Percentiles rank a stretch among this genome's conserved stretches.
Conservation (phyloP, 2,797 vertebrate genomes). For the Enteromius treurensis region DNA sequence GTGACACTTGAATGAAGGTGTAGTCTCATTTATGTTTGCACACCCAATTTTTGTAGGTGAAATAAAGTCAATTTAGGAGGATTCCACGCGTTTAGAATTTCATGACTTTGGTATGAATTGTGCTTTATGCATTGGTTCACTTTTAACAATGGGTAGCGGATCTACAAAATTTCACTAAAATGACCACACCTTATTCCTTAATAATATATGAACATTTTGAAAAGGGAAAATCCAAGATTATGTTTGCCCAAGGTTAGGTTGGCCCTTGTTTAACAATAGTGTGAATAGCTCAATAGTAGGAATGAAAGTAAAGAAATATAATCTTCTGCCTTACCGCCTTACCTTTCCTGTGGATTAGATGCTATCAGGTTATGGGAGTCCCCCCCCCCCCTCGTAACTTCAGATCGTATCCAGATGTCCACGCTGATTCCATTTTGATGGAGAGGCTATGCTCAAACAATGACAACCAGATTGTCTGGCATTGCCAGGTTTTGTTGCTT, state of each 20-base stretch:
- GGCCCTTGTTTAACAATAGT: not conserved
- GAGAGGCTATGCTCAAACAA: constrained; percentile 43
- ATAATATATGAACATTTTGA: constrained; percentile 1
- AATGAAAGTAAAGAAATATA: constrained; percentile 29
- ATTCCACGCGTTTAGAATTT: not conserved
- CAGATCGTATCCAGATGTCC: constrained; percentile 76
- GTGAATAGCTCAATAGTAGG: not conserved
- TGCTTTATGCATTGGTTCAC: not conserved
- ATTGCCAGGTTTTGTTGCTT: constrained; percentile 40
- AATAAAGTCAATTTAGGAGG: not conserved
- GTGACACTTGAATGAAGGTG: not conserved
- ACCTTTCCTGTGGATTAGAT: constrained; percentile 32
- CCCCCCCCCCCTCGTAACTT: constrained; percentile 23
- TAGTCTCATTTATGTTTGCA: not conserved
- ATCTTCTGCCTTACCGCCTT: not conserved
- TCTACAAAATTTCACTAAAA: not conserved
- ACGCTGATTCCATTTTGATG: constrained; percentile 15
- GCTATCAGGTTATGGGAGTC: constrained; percentile 28
- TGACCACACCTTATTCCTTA: not conserved
- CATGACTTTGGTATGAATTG: not conserved
- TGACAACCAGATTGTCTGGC: constrained; percentile 66
- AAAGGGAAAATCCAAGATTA: not conserved
- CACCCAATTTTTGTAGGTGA: not conserved
- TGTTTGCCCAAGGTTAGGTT: not conserved
- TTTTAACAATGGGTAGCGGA: not conserved